Base-by-base conservation (phyloP, 2,888 invertebrate species). In the Epinotia demarniana region DNA sequence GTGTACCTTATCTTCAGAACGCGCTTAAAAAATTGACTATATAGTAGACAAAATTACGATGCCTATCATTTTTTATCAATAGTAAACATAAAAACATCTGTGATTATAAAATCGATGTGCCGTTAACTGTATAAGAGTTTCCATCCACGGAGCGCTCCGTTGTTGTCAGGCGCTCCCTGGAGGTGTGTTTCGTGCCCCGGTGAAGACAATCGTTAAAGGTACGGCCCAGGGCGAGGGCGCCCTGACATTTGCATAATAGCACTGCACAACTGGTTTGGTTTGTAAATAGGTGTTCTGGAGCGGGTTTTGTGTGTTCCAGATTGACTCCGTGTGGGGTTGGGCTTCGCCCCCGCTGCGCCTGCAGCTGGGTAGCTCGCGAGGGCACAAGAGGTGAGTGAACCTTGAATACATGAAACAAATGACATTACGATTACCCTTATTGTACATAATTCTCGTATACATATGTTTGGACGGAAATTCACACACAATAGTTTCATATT, bases 291-390 rank as follows among this genome's bases (percentile, higher is more conserved):
- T 61, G 67, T 75, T 75, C 71, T 73, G 27, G 64, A 72, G 86
- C 85, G 82, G 81, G 80, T 82, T 82, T 81, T 84, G 81, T 84
- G 86, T 90, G 85, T 95, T 95, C 84, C 95, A 98, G 97, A 98
- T 98, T 97, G 97, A 98, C 96, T 96, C 97, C 94, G 97, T 97
- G 97, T 97, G 98, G 98, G 97, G 97, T 94, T 98, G 97, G 97
- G 97, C 97, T 96, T 97, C 97, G 95, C 97, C 97, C 96, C 97
- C 96, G 95, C 96, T 97, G 95, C 96, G 97, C 86, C 95, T 97
- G 93, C 97, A 96, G 95, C 95, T 96, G 95, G 95, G 96, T 89
- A 95, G 95, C 92, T 95, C 95, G 88, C 94, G 94, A 85, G 93
- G 90, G 81, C 93, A 89, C 84, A 93, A 93, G 81, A 94, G 93